Evolutionary conservation across 2,888 invertebrate genomes (phyloP), one percentile per base, ranked within the genome.

Genomic region (Leucoma salicis): DNA sequence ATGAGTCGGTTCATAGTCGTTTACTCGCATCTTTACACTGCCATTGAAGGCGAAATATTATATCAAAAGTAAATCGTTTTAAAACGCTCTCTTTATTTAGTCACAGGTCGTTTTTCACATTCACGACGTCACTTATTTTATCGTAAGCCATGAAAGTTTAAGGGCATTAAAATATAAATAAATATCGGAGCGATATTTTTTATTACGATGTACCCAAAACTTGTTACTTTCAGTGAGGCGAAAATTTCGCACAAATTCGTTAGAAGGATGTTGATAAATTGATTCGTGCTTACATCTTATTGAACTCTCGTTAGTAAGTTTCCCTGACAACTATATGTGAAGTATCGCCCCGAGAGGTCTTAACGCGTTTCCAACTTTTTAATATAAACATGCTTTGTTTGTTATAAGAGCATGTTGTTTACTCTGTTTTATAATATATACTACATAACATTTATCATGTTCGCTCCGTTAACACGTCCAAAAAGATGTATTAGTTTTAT

Each of bases 221-320:
- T 56, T 46, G 31, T 31, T 35, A 32, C 39, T 24, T 15, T 10
- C 32, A 8, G 27, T 14, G 21, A 25, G 35, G 25, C 18, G 44
- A 14, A 42, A 50, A 46, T 39, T 47, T 54, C 31, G 32, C 39
- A 39, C 37, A 43, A 39, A 48, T 57, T 52, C 40, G 40, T 35
- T 47, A 13, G 57, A 36, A 47, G 25, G 46, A 56, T 57, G 51
- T 66, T 63, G 64, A 65, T 64, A 63, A 66, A 68, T 68, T 61
- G 62, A 61, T 62, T 49, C 52, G 42, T 52, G 56, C 55, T 64
- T 50, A 54, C 51, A 50, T 62, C 53, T 42, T 57, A 67, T 67
- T 49, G 56, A 63, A 69, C 31, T 56, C 53, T 65, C 66, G 63
- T 70, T 67, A 66, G 61, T 41, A 32, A 35, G 37, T 39, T 36